Evolutionary conservation across 2,113 vertebrate species (phyloP).

Genomic region (Centrocercus urophasianus): DNA sequence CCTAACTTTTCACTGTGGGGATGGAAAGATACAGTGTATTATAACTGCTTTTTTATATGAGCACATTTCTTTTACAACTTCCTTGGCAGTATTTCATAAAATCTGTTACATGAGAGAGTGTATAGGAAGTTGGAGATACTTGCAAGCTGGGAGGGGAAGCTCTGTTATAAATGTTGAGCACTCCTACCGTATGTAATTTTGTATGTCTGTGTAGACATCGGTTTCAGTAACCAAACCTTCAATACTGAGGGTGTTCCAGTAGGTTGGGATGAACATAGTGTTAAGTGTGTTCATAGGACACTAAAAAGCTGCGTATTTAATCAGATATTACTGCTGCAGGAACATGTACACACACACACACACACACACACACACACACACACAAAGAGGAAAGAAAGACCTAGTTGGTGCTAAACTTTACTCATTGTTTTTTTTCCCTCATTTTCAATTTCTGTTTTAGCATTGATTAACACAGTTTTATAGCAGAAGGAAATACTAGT

Average conservation of each 20-base stretch:
- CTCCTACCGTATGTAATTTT: not conserved
- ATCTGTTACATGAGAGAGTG: not conserved
- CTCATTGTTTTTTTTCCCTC: not conserved
- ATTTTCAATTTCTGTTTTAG: not conserved
- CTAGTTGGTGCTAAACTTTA: not conserved
- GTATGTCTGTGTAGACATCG: not conserved
- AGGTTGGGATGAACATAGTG: not conserved
- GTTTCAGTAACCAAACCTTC: not conserved
- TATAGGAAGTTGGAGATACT: not conserved
- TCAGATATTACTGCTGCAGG: not conserved
- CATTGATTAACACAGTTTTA: not conserved
- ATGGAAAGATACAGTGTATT: not conserved
- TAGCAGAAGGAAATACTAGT: not conserved
- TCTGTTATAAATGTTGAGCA: not conserved
- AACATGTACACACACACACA: not conserved
- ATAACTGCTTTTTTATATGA: not conserved
- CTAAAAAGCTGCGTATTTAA: not conserved
- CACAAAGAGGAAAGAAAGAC: not conserved
- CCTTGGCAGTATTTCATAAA: not conserved
- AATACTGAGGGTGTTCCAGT: not conserved
- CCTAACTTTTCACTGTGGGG: not conserved
- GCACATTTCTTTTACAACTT: not conserved
- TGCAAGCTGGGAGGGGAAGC: not conserved
- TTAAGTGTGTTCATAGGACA: not conserved
- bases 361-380: accelerated